These are phyloP conservation scores for Ctena decussata DNA, from an alignment of 2,888 invertebrate species.

Conservation along the genomic window DNA sequence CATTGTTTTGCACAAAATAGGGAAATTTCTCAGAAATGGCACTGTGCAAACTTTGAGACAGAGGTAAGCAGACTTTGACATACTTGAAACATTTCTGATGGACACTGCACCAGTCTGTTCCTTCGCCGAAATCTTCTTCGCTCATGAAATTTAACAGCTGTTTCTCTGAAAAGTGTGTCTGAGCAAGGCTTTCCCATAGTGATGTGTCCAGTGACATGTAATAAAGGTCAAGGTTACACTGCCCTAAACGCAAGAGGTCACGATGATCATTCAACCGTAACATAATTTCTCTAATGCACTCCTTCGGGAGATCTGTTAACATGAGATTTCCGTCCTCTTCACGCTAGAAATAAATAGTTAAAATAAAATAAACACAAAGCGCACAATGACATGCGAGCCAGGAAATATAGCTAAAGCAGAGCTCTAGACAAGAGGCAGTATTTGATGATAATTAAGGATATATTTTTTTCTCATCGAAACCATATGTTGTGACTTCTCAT, in stretches of 20 bases:
- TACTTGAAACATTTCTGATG: constrained; percentile 51
- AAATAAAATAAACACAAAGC: not conserved
- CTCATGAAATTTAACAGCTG: constrained; percentile 53
- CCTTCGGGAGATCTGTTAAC: constrained; percentile 53
- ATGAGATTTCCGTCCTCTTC: constrained; percentile 31
- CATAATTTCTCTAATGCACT: constrained; percentile 54
- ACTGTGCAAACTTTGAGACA: not conserved
- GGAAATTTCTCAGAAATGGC: not conserved
- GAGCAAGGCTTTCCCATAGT: constrained; percentile 52
- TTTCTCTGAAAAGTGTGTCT: constrained; percentile 56
- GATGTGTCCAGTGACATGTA: constrained; percentile 37
- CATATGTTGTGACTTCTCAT: no score
- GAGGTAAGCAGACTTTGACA: not conserved
- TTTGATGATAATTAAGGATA: no score
- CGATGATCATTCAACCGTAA: constrained; percentile 42
- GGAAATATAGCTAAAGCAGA: no score
- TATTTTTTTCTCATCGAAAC: no score
- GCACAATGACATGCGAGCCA: no score
- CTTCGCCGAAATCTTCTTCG: constrained; percentile 28
- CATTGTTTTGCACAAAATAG: not conserved
- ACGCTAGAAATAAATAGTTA: constrained; percentile 25
- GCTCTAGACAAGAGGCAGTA: no score
- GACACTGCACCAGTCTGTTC: constrained; percentile 36
- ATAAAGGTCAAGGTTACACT: constrained; percentile 31
- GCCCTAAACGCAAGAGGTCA: constrained; percentile 24